Base-by-base conservation (phyloP, 2,797 vertebrate genomes). In the Cheirogaleus major region DNA sequence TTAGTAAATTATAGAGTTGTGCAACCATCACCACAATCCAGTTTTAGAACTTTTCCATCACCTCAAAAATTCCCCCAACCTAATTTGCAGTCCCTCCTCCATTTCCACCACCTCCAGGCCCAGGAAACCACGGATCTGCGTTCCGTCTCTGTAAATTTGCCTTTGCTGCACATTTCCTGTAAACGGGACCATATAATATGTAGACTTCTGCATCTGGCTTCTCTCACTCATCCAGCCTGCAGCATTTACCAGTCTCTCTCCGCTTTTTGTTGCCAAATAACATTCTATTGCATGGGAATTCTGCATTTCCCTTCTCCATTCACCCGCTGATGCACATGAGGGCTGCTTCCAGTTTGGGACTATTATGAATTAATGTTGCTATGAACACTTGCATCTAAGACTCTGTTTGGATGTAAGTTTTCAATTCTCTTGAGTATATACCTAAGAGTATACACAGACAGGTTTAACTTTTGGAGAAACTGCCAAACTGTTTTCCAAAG, bases 1-100 rank as follows among this genome's bases (percentile, higher is more conserved):
- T 90, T 65, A 69, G 83, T 72, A 95, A 94, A 95, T 97, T 80
- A 93, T 0, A 85, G 86, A 50, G 82, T 23, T 83, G 72, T 32
- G 27, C 38, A 59, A 32, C 83, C 32, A 70, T 48, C 50, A 65
- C 93, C 63, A 70, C 80, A 88, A 67, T 59, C 69, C 55, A 48
- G 45, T 73, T 93, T 92, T 59, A 89, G 75, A 89, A 83, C 67
- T 81, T 96, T 90, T 63, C 90, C 59, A 48, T 45, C 45, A 8
- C 67, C 67, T 87, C 84, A 89, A 55, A 93, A 59, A 76, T 91
- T 75, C 70, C 32, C 22, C n/a, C 69, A 43, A 73, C 35, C 38
- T 72, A 73, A 86, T 82, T 38, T 69, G n/a, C 61, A 50, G 43
- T 38, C 52, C 23, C 35, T 73, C 67, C 67, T 83, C 61, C 6